Base-by-base conservation (phyloP, 1,140 invertebrate genomes). In the Trichonephila clavipes region DNA sequence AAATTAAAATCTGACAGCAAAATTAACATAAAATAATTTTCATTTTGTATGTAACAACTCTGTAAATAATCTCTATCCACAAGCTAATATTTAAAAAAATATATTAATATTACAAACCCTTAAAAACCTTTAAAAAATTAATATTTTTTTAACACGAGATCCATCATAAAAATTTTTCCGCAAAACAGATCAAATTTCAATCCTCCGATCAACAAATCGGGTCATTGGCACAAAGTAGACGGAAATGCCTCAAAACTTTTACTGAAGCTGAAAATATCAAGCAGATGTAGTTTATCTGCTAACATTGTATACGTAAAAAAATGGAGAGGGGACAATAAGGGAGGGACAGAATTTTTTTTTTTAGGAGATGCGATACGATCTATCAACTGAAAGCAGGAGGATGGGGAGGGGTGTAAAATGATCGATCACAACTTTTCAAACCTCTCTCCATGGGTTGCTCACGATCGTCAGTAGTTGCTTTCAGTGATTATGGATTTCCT, bases 221-320 rank as follows among this genome's bases (percentile, higher is more conserved):
- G 72, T 77, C 72, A 77, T 77, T 77, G 72, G 72, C 72, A 77
- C 72, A 77, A 18, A 40, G 72, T 40, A 77, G 72, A 34, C 72
- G 72, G 72, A 77, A 77, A 77, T 18, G 72, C 28, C 18, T 12
- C 28, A 34, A 40, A 77, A 77, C 28, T 40, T 40, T 77, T 77
- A 77, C 72, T 34, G 28, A 77, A 34, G 28, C 28, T 77, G 28
- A 77, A 69, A 77, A 64, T 64, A 34, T 28, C 28, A 77, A 77
- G 72, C 72, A 77, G 72, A 77, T 77, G 72, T 28, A 18, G 28
- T 77, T 77, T 16, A 77, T 40, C 72, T 77, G 14, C 28, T 34
- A 18, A 40, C 34, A 77, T 77, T 77, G 72, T 77, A 40, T 77
- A 14, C n/a, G 21, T 10, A n/a, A 28, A 64, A 64, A 66, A 69